phyloP scores from a whole-genome alignment of 2,113 vertebrate species.

The Gnathonemus longibarbis region DNA sequence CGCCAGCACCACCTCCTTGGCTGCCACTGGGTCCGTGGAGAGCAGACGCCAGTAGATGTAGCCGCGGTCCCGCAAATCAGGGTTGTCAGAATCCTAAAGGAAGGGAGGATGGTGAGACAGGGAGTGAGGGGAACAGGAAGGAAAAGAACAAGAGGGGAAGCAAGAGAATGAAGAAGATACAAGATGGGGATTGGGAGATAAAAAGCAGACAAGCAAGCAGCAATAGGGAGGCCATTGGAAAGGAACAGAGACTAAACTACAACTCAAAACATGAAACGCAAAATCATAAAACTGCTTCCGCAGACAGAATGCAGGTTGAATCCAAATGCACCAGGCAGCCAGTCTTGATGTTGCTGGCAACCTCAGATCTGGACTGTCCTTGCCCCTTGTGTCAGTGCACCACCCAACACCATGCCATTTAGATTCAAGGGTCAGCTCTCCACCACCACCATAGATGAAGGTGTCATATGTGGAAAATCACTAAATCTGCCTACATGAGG shows the following conservation, averaged over 20 bases:
- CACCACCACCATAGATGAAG: neutral
- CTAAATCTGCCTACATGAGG: neutral
- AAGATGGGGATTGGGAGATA: neutral
- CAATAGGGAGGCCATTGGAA: neutral
- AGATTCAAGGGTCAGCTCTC: neutral
- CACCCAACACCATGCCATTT: neutral
- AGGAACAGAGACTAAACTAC: neutral
- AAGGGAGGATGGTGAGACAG: neutral
- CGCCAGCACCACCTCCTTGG: conserved; percentile 93
- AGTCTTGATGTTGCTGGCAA: neutral
- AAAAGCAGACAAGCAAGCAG: neutral
- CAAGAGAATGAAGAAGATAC: neutral
- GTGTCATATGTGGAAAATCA: neutral
- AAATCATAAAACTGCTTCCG: neutral
- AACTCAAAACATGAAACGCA: neutral
- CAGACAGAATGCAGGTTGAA: neutral
- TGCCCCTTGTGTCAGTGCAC: neutral
- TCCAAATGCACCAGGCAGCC: neutral
- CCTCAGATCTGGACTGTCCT: neutral
- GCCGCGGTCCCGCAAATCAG: conserved; percentile 87
- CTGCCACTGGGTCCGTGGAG: conserved; percentile 93
- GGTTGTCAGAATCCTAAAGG: conserved; percentile 89
- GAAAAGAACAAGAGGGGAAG: neutral
- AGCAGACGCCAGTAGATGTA: conserved; percentile 99
- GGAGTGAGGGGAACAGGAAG: neutral